A percentile compares a stretch with the other conserved stretches of the same genome.
Conservation (phyloP, 2,888 invertebrate genomes). For the Amphipyra tragopoginis region DNA sequence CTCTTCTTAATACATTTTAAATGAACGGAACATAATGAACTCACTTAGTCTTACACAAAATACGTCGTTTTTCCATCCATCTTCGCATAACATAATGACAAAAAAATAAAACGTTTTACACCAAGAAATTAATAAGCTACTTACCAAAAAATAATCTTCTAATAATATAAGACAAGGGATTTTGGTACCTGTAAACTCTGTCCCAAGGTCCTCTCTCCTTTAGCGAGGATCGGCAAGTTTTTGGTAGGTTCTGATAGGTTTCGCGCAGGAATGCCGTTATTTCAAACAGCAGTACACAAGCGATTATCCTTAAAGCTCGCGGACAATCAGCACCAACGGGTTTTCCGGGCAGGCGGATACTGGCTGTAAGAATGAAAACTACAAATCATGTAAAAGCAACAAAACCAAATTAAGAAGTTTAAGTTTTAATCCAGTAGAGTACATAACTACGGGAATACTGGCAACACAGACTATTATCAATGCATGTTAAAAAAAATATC, state of each 20-base stretch:
- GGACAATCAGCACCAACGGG: conserved; percentile 95
- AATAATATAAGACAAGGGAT: conserved; percentile 60
- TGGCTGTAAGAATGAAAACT: conserved; percentile 82
- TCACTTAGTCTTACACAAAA: conserved; percentile 89
- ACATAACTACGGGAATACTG: no score
- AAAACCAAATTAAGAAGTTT: not conserved
- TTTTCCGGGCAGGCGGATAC: conserved; percentile 90
- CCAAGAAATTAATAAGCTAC: conserved; percentile 79
- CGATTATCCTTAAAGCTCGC: conserved; percentile 96
- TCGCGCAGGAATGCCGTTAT: conserved; percentile 99
- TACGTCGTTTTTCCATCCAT: conserved; percentile 90
- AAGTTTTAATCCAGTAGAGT: no score
- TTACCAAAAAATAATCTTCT: conserved; percentile 75
- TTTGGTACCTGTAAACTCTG: conserved; percentile 92
- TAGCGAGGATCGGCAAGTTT: conserved; percentile 92
- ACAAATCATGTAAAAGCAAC: conserved; percentile 6
- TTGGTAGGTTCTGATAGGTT: conserved; percentile 96
- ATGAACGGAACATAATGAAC: conserved; percentile 86
- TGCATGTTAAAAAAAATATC: no score
- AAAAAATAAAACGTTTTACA: conserved; percentile 84
- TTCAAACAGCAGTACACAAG: conserved; percentile 98
- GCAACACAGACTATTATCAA: no score
- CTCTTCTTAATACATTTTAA: conserved; percentile 80
- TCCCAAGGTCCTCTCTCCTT: conserved; percentile 96
- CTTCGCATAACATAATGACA: conserved; percentile 88